Percentiles rank a stretch among this genome's conserved stretches.
phyloP scores from a whole-genome alignment of 1,140 invertebrate species.

The Megalonaias nervosa region DNA sequence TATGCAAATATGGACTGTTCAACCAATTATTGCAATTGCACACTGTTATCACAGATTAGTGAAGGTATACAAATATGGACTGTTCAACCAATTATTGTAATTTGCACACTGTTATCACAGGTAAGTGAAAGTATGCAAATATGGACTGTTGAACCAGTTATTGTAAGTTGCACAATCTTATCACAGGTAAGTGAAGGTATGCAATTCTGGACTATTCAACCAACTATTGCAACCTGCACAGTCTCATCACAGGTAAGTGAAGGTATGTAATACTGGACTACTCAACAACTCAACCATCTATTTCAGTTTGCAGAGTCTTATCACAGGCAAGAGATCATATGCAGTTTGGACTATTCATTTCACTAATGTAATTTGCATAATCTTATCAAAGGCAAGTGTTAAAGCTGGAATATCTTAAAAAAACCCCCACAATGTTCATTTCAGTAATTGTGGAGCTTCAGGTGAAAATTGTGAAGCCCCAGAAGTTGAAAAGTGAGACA shows the following conservation, averaged over 20 bases:
- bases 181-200: constrained; percentile 70
- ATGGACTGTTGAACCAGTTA: constrained; percentile 75
- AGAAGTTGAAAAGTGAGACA: too few relatives aligned
- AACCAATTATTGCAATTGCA: too few relatives aligned
- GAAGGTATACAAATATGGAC: too few relatives aligned
- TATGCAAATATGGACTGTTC: neutral
- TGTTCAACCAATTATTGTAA: too few relatives aligned
- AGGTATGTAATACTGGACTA: constrained; percentile 72
- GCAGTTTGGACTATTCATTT: constrained; percentile 73
- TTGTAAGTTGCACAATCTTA: constrained; percentile 74
- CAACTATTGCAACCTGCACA: constrained; percentile 75
- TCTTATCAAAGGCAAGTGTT: constrained; percentile 66
- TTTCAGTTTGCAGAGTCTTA: constrained; percentile 73
- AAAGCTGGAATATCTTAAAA: too few relatives aligned
- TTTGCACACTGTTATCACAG: too few relatives aligned
- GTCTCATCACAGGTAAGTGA: constrained; percentile 69
- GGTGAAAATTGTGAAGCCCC: too few relatives aligned
- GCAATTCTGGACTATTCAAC: constrained; percentile 73
- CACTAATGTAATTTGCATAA: constrained; percentile 75
- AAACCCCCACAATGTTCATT: too few relatives aligned
- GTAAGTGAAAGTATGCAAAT: constrained; percentile 64
- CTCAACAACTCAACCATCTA: constrained; percentile 70
- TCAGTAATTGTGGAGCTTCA: too few relatives aligned
- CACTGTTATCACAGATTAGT: too few relatives aligned
- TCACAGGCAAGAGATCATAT: constrained; percentile 70